Percentiles rank a stretch among this genome's conserved stretches.
These are phyloP conservation scores for Actinostola sp. DNA, from an alignment of 92 coral and sea anemone species.

Conservation along the genomic window DNA sequence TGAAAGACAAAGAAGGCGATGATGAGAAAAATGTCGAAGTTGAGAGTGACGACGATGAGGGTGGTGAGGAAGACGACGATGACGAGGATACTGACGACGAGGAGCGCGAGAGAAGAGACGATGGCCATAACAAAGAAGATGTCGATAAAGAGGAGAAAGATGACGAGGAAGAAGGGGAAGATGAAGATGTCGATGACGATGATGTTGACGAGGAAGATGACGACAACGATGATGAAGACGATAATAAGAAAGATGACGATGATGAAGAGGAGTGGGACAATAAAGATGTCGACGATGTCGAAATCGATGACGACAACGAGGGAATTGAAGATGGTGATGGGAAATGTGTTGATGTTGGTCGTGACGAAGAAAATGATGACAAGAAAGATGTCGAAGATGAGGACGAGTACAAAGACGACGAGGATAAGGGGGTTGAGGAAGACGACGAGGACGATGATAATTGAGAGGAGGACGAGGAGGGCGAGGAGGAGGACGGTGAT, in stretches of 20 bases:
- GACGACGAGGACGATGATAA: neutral
- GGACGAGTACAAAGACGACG: neutral
- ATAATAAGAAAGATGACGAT: neutral
- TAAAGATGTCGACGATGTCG: neutral
- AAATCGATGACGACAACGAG: neutral
- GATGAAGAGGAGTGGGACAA: neutral
- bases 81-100: neutral
- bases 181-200: neutral
- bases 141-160: too few species aligned
- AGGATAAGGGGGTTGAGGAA: neutral
- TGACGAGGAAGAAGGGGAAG: neutral
- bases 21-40: neutral
- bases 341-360: neutral
- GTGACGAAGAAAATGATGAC: neutral
- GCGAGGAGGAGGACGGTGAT: neutral
- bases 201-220: neutral
- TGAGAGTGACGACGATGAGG: neutral
- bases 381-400: neutral
- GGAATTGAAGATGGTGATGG: neutral
- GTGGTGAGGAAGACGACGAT: neutral
- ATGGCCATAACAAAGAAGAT: too few species aligned
- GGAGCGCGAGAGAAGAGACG: neutral
- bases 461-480: neutral
- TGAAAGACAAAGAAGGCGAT: neutral
- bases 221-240: neutral